Conservation (phyloP, 1,140 invertebrate species). For the Drosophila erecta region DNA sequence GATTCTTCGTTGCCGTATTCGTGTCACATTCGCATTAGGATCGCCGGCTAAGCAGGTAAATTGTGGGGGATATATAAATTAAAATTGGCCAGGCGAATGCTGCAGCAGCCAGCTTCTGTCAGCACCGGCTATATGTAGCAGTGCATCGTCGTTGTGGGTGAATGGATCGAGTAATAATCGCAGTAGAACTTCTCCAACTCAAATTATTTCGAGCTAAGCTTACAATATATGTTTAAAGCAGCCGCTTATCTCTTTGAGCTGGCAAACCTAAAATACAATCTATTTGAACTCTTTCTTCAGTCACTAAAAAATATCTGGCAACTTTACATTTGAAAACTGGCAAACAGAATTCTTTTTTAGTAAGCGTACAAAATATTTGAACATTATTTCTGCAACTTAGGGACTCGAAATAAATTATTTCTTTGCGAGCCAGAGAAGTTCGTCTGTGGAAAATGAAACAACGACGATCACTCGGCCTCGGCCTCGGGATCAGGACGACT, state of each 20-base stretch:
- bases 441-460: constrained; percentile 8
- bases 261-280: too few relatives aligned
- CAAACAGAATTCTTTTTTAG: neutral
- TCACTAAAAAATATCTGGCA: neutral
- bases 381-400: neutral
- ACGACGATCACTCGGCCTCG: constrained; percentile 60
- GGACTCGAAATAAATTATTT: neutral
- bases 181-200: constrained; percentile 3
- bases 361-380: neutral
- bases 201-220: neutral
- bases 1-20: constrained; percentile 8
- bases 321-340: neutral
- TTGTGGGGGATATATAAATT: constrained; percentile 7
- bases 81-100: constrained; percentile 12
- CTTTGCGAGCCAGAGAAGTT: constrained; percentile 2
- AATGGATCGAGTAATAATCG: neutral
- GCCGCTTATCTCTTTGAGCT: too few relatives aligned
- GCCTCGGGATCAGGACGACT: constrained; percentile 83
- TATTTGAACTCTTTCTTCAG: neutral
- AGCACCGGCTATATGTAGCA: neutral
- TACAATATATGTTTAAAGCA: neutral
- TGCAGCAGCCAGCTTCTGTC: constrained; percentile 46
- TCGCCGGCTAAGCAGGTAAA: constrained; percentile 22
- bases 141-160: constrained; percentile 19
- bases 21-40: constrained; percentile 47